Evolutionary conservation across 2,113 vertebrate genomes (phyloP), one percentile per base, ranked within the genome.

Genomic region (Perognathus longimembris): DNA sequence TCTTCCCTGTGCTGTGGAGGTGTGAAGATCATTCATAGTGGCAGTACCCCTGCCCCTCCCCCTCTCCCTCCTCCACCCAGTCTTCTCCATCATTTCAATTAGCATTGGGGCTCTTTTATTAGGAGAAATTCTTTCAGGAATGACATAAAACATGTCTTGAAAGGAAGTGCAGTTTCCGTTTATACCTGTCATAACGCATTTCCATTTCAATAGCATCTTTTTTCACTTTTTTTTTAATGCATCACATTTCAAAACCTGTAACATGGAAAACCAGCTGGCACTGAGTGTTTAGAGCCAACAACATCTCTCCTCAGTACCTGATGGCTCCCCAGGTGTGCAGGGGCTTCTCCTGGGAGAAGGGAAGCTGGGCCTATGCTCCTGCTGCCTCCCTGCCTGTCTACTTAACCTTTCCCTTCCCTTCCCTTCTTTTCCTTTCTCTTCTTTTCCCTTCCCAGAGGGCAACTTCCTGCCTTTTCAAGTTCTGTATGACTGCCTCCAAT

Each of bases 171-270:
- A 1, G 64, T 73, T 95, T 95, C 85, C 73, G 6, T 28, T 85
- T 92, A n/a, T 50, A 28, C 32, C 66, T 42, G 7, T 74, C 73
- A 38, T 7, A 63, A 28, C 6, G 6, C 73, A 91, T 94, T 95
- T 96, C 88, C 94, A 89, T 94, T 94, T 95, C 95, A 96, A 38
- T 21, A 3, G 91, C 74, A 21, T 18, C 71, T 83, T 54, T 92
- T 45, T 63, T 64, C n/a, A n/a, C n/a, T 81, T 34, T 69, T 15
- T 54, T 54, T 54, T 54, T 54, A 15, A 21, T 3, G 32, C 12
- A 3, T 74, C 71, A 40, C 7, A 10, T 92, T 86, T 95, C 69
- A 80, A 83, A 94, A 73, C 76, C 85, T 14, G 79, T 82, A 57
- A 34, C 59, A 30, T 38, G 45, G 82, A 83, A 77, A 45, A 54